phyloP scores from a whole-genome alignment of 2,797 vertebrate genomes.

The Acanthurus lineatus region DNA sequence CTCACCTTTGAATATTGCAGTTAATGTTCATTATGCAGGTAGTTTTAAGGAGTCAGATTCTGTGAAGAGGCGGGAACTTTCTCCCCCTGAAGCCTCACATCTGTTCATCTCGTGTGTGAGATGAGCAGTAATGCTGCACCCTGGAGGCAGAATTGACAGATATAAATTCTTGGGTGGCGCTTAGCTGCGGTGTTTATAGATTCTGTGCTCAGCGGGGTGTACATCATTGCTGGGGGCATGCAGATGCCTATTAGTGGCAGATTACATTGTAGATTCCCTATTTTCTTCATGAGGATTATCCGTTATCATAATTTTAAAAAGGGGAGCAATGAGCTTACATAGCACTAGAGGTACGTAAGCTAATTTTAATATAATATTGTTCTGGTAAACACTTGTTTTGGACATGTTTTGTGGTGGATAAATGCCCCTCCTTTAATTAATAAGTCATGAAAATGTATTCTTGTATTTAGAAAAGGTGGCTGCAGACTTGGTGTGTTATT shows the following conservation, averaged over 20 bases:
- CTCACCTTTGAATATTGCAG: neutral
- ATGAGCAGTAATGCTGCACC: slow-evolving; percentile 16
- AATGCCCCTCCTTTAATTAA: neutral
- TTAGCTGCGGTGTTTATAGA: slow-evolving; percentile 60
- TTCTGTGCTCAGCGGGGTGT: slow-evolving; percentile 31
- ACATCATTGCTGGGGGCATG: slow-evolving; percentile 13
- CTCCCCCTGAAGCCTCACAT: slow-evolving; percentile 28
- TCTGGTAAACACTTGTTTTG: neutral
- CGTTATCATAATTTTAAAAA: slow-evolving; percentile 4
- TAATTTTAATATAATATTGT: neutral
- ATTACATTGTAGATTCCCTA: neutral
- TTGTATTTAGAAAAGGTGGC: too few relatives aligned
- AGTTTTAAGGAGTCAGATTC: slow-evolving; percentile 37
- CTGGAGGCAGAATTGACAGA: slow-evolving; percentile 28
- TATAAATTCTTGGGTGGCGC: slow-evolving; percentile 44
- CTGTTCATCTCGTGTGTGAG: slow-evolving; percentile 12
- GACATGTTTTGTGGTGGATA: neutral
- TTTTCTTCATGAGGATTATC: slow-evolving; percentile 11
- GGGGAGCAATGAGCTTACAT: slow-evolving; percentile 8
- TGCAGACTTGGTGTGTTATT: neutral
- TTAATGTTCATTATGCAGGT: slow-evolving; percentile 18
- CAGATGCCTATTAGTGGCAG: slow-evolving; percentile 2
- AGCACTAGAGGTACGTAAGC: neutral
- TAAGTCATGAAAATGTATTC: too few relatives aligned
- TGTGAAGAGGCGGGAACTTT: slow-evolving; percentile 20